Conservation (phyloP, 2,888 invertebrate genomes). For the Stenchaetothrips biformis region DNA sequence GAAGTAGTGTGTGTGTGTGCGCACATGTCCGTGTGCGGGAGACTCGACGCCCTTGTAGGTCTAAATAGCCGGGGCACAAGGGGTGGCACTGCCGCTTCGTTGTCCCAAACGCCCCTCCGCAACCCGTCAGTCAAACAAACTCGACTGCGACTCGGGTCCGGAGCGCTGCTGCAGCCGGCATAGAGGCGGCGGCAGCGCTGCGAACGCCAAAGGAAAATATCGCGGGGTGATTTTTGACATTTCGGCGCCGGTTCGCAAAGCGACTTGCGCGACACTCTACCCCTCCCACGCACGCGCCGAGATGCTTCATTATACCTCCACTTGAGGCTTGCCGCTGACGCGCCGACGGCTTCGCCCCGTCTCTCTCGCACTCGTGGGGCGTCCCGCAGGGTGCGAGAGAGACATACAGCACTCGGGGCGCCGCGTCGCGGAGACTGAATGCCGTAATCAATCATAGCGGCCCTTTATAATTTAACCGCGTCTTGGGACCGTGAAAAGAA, state of each 20-base stretch:
- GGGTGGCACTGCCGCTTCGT: neutral
- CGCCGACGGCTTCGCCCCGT: neutral
- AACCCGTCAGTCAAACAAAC: neutral
- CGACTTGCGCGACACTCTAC: neutral
- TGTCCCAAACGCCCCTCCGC: neutral
- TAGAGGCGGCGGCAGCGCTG: too few relatives aligned
- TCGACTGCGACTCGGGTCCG: too few relatives aligned
- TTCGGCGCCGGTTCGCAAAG: too few relatives aligned
- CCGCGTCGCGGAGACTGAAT: neutral
- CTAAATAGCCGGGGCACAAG: neutral
- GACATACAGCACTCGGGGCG: too few relatives aligned
- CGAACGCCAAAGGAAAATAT: too few relatives aligned
- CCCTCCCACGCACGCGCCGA: neutral
- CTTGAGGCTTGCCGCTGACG: neutral
- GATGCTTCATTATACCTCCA: neutral
- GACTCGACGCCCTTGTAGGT: neutral
- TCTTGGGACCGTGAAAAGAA: neutral
- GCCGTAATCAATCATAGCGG: neutral
- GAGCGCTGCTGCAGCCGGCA: too few relatives aligned
- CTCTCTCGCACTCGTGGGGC: too few relatives aligned
- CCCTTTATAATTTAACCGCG: neutral
- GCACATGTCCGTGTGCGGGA: neutral
- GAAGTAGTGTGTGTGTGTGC: constrained; percentile 3
- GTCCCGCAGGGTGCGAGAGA: too few relatives aligned
- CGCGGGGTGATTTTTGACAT: too few relatives aligned